A percentile compares a stretch with the other conserved stretches of the same genome.
These are phyloP conservation scores for Epinephelus moara DNA, from an alignment of 2,113 vertebrate species.

Conservation along the genomic window DNA sequence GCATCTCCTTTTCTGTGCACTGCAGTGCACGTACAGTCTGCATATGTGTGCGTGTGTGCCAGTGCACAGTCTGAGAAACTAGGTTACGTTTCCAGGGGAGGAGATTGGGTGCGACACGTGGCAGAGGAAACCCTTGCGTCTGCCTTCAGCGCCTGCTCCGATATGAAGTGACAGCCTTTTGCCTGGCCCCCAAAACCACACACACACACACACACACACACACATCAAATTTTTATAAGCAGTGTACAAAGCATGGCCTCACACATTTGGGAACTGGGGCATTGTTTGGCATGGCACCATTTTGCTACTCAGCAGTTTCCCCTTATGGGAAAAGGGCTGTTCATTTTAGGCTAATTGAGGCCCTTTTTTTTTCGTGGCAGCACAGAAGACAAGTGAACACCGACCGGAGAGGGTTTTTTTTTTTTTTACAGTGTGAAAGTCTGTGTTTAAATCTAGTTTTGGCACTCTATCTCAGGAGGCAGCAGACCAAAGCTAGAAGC, in stretches of 20 bases:
- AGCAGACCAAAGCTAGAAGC: constrained; percentile 19
- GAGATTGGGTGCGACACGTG: constrained; percentile 68
- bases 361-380: constrained; percentile 15
- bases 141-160: constrained; percentile 45
- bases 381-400: constrained; percentile 2
- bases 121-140: constrained; percentile 67
- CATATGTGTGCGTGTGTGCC: neutral
- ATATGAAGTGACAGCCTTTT: constrained; percentile 63
- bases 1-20: neutral
- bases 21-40: neutral
- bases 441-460: constrained; percentile 34
- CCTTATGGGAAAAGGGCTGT: neutral
- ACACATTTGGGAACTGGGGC: constrained; percentile 56
- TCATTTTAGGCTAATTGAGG: constrained; percentile 37
- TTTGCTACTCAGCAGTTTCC: constrained; percentile 52
- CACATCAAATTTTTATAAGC: constrained; percentile 62
- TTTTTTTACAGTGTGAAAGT: constrained; percentile 33
- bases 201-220: constrained; percentile 27
- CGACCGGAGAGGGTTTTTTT: constrained; percentile 13
- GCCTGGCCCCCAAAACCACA: constrained; percentile 22
- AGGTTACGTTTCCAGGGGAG: constrained; percentile 74
- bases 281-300: constrained; percentile 49
- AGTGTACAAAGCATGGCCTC: constrained; percentile 50
- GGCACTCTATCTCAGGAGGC: constrained; percentile 33
- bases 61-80: constrained; percentile 48